Base-by-base conservation (phyloP, 1,140 invertebrate genomes). In the Rhopalosiphum maidis region DNA sequence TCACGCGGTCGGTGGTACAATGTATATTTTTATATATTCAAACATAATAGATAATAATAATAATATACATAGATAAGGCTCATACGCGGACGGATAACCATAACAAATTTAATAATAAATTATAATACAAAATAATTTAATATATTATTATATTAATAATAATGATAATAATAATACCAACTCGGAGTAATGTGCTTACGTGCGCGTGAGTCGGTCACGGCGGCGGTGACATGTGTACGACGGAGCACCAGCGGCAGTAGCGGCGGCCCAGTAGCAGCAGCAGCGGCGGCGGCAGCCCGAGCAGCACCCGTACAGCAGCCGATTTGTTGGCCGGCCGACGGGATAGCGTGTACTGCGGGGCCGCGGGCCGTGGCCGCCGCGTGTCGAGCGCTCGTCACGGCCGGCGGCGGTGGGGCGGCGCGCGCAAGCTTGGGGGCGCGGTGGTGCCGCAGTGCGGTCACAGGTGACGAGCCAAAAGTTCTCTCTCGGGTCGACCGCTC, bases 361-460 rank as follows among this genome's bases (percentile, higher is more conserved):
- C 82, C 82, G 35, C 11, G 83, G 83, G 41, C 37, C 37, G 83
- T 86, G 83, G 83, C 41, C 83, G 83, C 37, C 83, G 83, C 37
- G 41, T 86, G 37, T 86, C 60, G 60, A 68, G 60, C 41, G 85
- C 85, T 86, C 85, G 85, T 43, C 85, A 86, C 43, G 85, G 37
- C 85, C 85, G 41, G 25, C 55, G 55, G 55, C 55, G 55, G 55
- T 25, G 55, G 55, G 55, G 55, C 25, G 55, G 55, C 37, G 83
- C 83, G 83, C 83, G 83, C 83, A 85, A 85, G 83, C 83, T 85
- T 22, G 37, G 35, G 83, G 83, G 83, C 83, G 83, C 83, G 83
- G 83, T 85, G 83, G 86, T n/a, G 46, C 86, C 43, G 86, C 86
- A 88, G 86, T 88, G 86, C 43, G 86, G 46, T 88, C 86, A 48